Evolutionary conservation across 2,797 vertebrate genomes (phyloP).

Genomic region (Molossus molossus): DNA sequence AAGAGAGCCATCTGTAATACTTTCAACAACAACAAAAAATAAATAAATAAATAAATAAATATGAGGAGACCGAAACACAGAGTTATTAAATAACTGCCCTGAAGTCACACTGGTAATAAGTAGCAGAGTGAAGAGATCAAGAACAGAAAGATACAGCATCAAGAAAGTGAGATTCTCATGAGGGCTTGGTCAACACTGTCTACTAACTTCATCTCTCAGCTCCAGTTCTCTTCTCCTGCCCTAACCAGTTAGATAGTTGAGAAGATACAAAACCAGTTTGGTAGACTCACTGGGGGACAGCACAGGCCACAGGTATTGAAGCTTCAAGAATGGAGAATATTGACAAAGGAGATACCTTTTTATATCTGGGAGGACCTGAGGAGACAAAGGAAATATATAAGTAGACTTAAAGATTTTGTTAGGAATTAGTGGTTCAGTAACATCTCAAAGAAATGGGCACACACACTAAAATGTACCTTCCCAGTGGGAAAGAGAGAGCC

Average conservation of each 20-base stretch:
- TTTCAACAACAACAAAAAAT: too few species aligned
- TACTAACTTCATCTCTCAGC: background rate
- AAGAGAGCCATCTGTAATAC: too few species aligned
- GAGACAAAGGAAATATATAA: background rate
- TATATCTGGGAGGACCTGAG: background rate
- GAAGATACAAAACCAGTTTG: background rate
- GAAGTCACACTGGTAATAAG: background rate
- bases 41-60: too few species aligned
- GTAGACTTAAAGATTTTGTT: background rate
- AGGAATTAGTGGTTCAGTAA: background rate
- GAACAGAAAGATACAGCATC: background rate
- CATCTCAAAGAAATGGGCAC: background rate
- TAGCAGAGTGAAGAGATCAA: background rate
- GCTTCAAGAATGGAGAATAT: background rate
- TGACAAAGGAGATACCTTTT: background rate
- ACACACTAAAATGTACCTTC: background rate
- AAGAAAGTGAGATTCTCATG: background rate
- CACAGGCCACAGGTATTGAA: background rate
- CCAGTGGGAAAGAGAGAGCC: background rate
- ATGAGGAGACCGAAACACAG: background rate
- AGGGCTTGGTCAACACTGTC: background rate
- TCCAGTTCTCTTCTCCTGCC: too few species aligned
- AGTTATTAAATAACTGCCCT: background rate
- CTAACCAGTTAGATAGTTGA: background rate
- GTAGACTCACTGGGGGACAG: background rate